Percentiles rank a stretch among this genome's conserved stretches.
phyloP scores from a whole-genome alignment of 2,797 vertebrate species.

The Okamejei kenojei region DNA sequence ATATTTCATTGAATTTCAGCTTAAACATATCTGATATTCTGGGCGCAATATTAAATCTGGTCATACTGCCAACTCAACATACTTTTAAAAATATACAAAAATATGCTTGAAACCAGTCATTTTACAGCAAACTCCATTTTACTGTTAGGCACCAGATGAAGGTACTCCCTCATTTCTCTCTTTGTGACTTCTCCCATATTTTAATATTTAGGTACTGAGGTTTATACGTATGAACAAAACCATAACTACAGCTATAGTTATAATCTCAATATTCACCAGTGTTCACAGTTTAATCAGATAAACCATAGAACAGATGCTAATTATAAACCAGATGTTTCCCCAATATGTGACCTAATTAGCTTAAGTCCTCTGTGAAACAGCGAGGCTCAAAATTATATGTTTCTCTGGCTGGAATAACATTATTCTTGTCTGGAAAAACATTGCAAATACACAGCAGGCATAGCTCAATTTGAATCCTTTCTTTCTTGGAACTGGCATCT shows the following conservation, averaged over 20 bases:
- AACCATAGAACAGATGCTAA: background rate
- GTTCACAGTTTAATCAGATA: background rate
- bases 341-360: background rate
- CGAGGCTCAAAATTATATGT: background rate
- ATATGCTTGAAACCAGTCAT: background rate
- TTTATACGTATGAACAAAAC: background rate
- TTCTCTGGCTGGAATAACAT: too few species aligned
- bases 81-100: background rate
- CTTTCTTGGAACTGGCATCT: background rate
- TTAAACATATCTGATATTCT: background rate
- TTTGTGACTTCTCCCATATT: background rate
- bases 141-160: background rate
- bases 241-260: background rate
- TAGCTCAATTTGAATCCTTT: background rate
- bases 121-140: background rate
- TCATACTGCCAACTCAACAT: background rate
- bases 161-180: background rate
- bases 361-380: background rate
- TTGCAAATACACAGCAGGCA: background rate
- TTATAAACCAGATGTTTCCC: background rate
- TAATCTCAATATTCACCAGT: background rate
- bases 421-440: background rate
- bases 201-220: background rate
- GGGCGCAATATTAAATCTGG: background rate
- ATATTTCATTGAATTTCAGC: background rate